Evolutionary conservation across 2,888 invertebrate genomes (phyloP), one percentile per base, ranked within the genome.

Genomic region (Patella caerulea): DNA sequence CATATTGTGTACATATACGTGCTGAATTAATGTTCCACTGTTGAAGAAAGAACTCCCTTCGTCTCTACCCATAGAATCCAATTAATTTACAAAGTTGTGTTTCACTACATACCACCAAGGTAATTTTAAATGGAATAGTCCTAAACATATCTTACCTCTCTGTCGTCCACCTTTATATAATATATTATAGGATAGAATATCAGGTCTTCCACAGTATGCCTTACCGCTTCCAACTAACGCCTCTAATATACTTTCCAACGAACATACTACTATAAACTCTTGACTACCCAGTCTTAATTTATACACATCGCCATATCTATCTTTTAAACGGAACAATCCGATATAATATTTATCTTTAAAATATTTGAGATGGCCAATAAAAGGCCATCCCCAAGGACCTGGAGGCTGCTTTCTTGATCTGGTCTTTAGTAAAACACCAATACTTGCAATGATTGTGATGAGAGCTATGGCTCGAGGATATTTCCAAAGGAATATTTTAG

Each of bases 281-380:
- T 85, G 77, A 54, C 81, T 81, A 0, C 87, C 87, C 11, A 86
- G 74, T 52, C 81, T 81, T n/a, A 87, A 72, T 73, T 84, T 83
- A 75, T 82, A 87, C 12, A 87, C 78, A 78, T 87, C 84, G 2
- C 88, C 88, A 78, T 87, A 88, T n/a, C 78, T 76, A 15, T 83
- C 83, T 65, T 82, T 84, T 34, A 87, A 74, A 71, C 85, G 79
- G 17, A 86, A 83, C 71, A 88, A 78, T 29, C 78, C 80, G 11
- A 86, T 83, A 73, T 88, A 85, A 11, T 86, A 82, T 74, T 79
- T 83, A 0, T 79, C 74, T 29, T 76, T 75, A 19, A 87, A 76
- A 24, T 83, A 75, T 24, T 83, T 81, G 5, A 83, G 59, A 76
- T 83, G 85, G 24, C 86, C 86, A 71, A 85, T 77, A 7, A 88